These are phyloP conservation scores for Pseudocheirus occidentalis DNA, from an alignment of 2,797 vertebrate genomes.

Conservation along the genomic window DNA sequence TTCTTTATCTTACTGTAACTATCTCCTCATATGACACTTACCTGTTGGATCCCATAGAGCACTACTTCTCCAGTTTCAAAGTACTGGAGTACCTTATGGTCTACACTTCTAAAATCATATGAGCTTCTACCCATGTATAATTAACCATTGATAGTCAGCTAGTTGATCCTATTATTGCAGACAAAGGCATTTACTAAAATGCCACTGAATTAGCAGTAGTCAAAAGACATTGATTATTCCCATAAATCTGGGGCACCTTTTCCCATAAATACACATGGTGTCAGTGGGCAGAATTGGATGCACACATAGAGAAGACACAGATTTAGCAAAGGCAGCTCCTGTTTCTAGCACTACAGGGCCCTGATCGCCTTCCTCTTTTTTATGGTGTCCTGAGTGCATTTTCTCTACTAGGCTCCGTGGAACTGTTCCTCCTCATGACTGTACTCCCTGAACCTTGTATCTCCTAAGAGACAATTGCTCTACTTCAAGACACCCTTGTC, in stretches of 20 bases:
- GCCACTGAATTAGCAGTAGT: background rate
- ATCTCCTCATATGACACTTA: background rate
- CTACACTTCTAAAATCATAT: background rate
- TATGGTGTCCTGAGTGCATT: background rate
- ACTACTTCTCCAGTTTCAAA: background rate
- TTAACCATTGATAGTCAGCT: background rate
- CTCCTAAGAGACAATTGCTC: background rate
- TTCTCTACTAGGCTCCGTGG: background rate
- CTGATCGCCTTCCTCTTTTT: background rate
- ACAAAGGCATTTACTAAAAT: background rate
- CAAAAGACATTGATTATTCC: background rate
- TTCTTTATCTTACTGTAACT: background rate
- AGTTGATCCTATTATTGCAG: background rate
- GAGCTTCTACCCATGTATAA: background rate
- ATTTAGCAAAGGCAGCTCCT: background rate
- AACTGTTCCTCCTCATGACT: background rate
- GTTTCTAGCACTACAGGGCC: background rate
- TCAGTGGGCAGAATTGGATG: background rate
- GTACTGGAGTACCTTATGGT: background rate
- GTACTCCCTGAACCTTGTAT: background rate
- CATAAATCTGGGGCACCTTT: background rate
- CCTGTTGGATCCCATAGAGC: background rate
- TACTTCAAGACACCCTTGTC: background rate
- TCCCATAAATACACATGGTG: background rate
- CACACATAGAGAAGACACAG: background rate